phyloP scores from a whole-genome alignment of 2,797 vertebrate genomes.

The Girardinus metallicus region DNA sequence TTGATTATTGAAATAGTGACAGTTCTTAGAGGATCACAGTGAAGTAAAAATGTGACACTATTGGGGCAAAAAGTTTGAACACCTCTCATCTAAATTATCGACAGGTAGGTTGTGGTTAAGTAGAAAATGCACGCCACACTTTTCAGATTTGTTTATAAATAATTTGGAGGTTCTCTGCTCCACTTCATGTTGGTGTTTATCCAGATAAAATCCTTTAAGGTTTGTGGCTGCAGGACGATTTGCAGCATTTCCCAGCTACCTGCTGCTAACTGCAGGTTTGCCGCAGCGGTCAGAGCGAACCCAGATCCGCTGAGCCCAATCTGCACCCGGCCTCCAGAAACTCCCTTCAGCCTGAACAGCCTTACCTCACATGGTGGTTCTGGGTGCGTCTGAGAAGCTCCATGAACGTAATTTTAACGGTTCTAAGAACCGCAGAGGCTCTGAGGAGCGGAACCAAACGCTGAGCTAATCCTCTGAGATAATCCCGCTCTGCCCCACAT shows the following conservation, averaged over 20 bases:
- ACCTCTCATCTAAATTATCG: background rate
- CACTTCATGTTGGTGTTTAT: background rate
- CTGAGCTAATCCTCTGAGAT: slow-evolving; percentile 77
- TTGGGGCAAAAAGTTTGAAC: background rate
- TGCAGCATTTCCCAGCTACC: background rate
- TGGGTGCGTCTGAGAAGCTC: slow-evolving; percentile 5
- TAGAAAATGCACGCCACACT: background rate
- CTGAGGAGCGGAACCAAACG: slow-evolving; percentile 53
- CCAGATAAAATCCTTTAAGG: background rate
- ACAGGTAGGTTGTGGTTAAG: background rate
- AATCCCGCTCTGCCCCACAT: slow-evolving; percentile 82
- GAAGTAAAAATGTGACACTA: background rate
- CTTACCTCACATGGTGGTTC: slow-evolving; percentile 57
- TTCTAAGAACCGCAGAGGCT: slow-evolving; percentile 46
- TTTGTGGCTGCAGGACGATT: background rate
- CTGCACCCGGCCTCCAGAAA: slow-evolving; percentile 8
- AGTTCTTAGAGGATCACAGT: no score
- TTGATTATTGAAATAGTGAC: no score
- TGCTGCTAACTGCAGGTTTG: background rate
- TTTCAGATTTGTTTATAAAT: background rate
- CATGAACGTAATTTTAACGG: slow-evolving; percentile 19
- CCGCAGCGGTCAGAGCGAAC: slow-evolving; percentile 41
- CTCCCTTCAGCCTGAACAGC: background rate
- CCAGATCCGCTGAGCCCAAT: slow-evolving; percentile 39
- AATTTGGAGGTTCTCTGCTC: background rate